Base-by-base conservation (phyloP, 2,113 vertebrate species). In the Psophia crepitans region DNA sequence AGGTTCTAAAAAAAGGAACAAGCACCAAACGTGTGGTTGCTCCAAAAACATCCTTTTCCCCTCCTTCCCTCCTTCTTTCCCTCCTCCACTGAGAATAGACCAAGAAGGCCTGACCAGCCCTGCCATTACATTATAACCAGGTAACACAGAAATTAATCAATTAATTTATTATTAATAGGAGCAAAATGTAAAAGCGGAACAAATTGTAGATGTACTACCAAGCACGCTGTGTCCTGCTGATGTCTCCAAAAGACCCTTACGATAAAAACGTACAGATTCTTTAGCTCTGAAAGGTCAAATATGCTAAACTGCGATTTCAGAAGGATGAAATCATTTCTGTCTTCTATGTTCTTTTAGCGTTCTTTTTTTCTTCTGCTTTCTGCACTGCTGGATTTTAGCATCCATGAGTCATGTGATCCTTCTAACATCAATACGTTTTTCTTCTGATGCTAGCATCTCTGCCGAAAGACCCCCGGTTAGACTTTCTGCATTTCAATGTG, bases 401-500 rank as follows among this genome's bases (percentile, higher is more conserved):
- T 97, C 89, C 81, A 86, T 93, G 90, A 90, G 92, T 93, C 92
- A 71, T 44, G 53, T 48, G 61, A 81, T 95, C 84, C 88, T 89
- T 93, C 68, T 92, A 82, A 65, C 48, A 60, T 95, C 84, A 68
- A 13, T 68, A 15, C 18, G 14, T 71, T 82, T 75, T 84, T 37
- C 65, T 68, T 75, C 57, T 35, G 46, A 56, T 82, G 51, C 68
- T 75, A 61, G 74, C 19, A 48, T 53, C 58, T 66, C 89, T 82
- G n/a, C 68, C 39, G 21, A 71, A 76, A 90, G 65, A 57, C 27
- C 43, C 39, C 9, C 43, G 23, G 37, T 96, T 98, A 98, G 82
- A 98, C 97, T 86, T 99, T 99, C 96, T 99, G 99, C 98, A 99
- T 99, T 97, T 99, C 99, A 1, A 99, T 99, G 89, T 99, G 99